phyloP scores from a whole-genome alignment of 2,797 vertebrate species.

The Eurystomus glaucurus region DNA sequence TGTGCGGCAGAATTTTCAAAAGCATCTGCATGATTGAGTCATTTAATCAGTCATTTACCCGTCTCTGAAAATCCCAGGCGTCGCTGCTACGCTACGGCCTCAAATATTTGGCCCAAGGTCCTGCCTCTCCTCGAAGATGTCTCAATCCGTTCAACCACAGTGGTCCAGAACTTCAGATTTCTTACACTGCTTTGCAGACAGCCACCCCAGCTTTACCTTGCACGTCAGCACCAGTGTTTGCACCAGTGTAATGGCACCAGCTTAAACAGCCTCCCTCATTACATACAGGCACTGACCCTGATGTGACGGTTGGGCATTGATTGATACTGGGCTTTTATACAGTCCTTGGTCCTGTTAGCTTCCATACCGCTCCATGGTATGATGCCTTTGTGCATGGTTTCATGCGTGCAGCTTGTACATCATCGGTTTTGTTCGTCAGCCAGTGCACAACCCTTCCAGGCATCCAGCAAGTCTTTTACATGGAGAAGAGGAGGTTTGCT shows the following conservation, averaged over 20 bases:
- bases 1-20: constrained; percentile 64
- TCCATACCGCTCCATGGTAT: fast-evolving
- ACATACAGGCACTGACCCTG: fast-evolving
- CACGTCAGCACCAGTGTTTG: not conserved
- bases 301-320: fast-evolving
- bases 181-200: not conserved
- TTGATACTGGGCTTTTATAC: not conserved
- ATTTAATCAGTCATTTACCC: constrained; percentile 66
- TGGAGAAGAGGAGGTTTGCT: not conserved
- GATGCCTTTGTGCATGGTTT: fast-evolving
- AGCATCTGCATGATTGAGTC: constrained; percentile 77
- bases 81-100: constrained; percentile 14
- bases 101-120: not conserved
- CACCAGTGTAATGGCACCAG: fast-evolving
- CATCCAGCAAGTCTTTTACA: not conserved
- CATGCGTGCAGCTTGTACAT: fast-evolving
- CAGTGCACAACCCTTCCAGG: not conserved
- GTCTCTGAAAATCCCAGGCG: constrained; percentile 27
- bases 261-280: not conserved
- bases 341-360: not conserved
- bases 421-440: fast-evolving
- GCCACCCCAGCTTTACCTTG: not conserved
- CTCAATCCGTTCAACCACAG: not conserved
- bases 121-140: not conserved
- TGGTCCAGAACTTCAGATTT: not conserved